Conservation (phyloP, 2,888 invertebrate species). For the Diaprepes abbreviatus region DNA sequence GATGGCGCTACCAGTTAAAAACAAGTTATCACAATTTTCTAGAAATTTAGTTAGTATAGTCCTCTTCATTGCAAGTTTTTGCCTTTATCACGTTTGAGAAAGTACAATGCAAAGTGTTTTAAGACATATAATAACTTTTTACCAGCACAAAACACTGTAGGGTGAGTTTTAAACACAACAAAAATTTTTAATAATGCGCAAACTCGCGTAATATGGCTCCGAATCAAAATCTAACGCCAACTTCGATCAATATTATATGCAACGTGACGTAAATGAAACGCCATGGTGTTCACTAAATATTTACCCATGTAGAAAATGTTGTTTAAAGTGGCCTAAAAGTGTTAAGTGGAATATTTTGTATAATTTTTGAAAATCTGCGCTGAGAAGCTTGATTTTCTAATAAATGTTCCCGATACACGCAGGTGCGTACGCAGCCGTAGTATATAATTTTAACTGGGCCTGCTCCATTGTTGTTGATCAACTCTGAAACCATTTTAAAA, state of each 20-base stretch:
- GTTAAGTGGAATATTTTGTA: constrained; percentile 41
- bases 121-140: background rate
- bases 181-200: constrained; percentile 70
- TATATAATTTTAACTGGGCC: constrained; percentile 89
- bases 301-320: constrained; percentile 62
- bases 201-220: constrained; percentile 80
- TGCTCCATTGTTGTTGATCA: constrained; percentile 72
- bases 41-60: background rate
- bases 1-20: constrained; percentile 20
- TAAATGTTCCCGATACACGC: constrained; percentile 76
- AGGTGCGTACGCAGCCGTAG: constrained; percentile 98
- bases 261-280: constrained; percentile 67
- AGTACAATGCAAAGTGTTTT: background rate
- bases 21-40: constrained; percentile 9
- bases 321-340: constrained; percentile 56
- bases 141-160: background rate
- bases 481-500: constrained; percentile 31
- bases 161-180: constrained; percentile 8
- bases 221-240: constrained; percentile 69
- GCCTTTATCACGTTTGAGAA: background rate
- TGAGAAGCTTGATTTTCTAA: constrained; percentile 67
- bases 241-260: constrained; percentile 73
- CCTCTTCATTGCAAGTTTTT: background rate
- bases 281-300: constrained; percentile 62
- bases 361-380: constrained; percentile 63